Evolutionary conservation across 2,888 invertebrate genomes (phyloP), one percentile per base, ranked within the genome.

Genomic region (Iselma pallidipennis): DNA sequence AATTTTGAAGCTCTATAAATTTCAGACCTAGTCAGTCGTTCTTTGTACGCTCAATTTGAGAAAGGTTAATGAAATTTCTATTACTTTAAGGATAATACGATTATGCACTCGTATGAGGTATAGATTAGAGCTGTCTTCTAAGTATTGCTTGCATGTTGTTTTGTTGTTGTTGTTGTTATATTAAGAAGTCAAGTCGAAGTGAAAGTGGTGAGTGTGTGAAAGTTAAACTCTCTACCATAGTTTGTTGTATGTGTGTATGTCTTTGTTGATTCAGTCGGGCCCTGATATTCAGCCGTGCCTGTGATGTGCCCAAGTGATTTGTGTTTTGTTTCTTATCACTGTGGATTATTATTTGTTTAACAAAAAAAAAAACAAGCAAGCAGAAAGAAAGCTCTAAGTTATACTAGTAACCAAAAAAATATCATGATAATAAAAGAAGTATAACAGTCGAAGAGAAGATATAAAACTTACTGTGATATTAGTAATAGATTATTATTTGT

Each of bases 201-300:
- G 81, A 81, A 81, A 81, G 81, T 81, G 81, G 78, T 78, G 76
- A 78, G 74, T 76, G 78, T 79, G 79, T 79, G 78, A 79, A 79
- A 79, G 79, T 78, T 77, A 76, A 67, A 79, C 80, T 81, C 81
- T 81, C 78, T 77, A 77, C 73, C 74, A 75, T 76, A 74, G 74
- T 45, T 45, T 45, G 45, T 45, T 45, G 45, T 45, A 69, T 73
- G 72, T 70, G 19, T 45, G 45, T 45, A 69, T 73, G 72, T 70
- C 74, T 73, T 69, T 68, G 74, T 72, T 73, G 64, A 72, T 70
- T 74, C 77, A 80, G 79, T 80, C 78, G 78, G 77, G 77, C 76
- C 74, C 74, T 73, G 76, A 76, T 77, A 75, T 76, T 75, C 77
- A 78, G 74, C 75, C 74, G 75, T 76, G 76, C 73, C 71, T 78